Base-by-base conservation (phyloP, 2,888 invertebrate genomes). In the Zygogramma bicolorata region DNA sequence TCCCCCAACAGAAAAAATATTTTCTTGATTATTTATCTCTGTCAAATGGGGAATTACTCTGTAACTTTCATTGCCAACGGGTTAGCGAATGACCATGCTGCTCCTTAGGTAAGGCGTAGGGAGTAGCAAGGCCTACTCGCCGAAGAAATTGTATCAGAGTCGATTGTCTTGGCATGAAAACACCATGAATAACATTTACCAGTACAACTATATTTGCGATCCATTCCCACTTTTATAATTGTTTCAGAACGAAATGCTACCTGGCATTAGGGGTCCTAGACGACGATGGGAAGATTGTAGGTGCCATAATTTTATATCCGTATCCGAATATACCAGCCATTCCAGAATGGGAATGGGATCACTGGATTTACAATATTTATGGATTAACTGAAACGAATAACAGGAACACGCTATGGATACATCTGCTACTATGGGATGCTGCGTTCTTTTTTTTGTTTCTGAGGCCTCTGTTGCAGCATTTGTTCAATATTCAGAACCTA, bases 341-440 rank as follows among this genome's bases (percentile, higher is more conserved):
- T 7, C 88, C 89, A 27, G 86, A 89, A 4, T 84, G 84, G 65
- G 89, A 89, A 27, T 92, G 92, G 92, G 86, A 88, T 49, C 82
- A 86, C n/a, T 92, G 91, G 88, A 81, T 92, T n/a, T 85, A 86
- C 83, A 85, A 84, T 13, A 88, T 89, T 79, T 92, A 91, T 82
- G 79, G 80, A 10, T 20, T 83, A 8, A 83, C 85, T 63, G 86
- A 88, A 65, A 80, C 90, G 74, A 88, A 85, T 57, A 82, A 89
- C 20, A 85, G 89, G 10, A 92, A 92, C 81, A 89, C 91, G 0
- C 81, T 91, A 49, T 93, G 92, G 85, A 83, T 93, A 49, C 91
- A 92, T 80, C 83, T 91, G 72, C 81, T 91, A 10, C 89, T 90
- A 60, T 92, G 90, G 90, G 88, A 90, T 72, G 84, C 86, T 1